Evolutionary conservation across 2,888 invertebrate species (phyloP), one percentile per base, ranked within the genome.

Genomic region (Chrysolina oricalcia): DNA sequence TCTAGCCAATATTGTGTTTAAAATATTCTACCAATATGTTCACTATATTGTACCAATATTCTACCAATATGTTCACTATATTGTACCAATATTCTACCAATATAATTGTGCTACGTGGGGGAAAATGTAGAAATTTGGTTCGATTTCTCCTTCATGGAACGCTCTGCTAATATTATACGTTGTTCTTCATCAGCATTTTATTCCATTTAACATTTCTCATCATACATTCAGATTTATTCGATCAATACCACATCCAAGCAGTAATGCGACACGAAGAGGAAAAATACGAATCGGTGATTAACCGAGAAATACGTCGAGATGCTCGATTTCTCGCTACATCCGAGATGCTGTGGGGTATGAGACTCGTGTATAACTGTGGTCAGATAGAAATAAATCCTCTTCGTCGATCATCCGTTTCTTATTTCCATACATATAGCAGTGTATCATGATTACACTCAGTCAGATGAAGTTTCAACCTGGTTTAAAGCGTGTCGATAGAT

Each of bases 231-330:
- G 21, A 53, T 53, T 13, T 53, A 53, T 53, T 53, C 53, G 53
- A 53, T 53, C 53, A 53, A 53, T 53, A 53, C 53, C 53, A 53
- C 21, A 53, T 53, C 53, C 53, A 21, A 21, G 53, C 13, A 53
- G 53, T 53, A 53, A 53, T 53, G 23, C 53, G 53, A 53, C 53
- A 53, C 53, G 13, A 53, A 53, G 17, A 53, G 53, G 53, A 13
- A 53, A 19, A 53, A 53, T 53, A 21, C 9, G 53, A 53, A 53
- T 21, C 15, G 21, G 21, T 53, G 53, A 53, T 53, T 53, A 53
- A 23, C 53, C 21, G 53, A 53, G 53, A 53, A 53, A 53, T 23
- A 23, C 53, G 53, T 21, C 23, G 15, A 23, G 53, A 21, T 53
- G 15, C 21, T 53, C 53, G 53, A 21, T 53, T 53, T 53, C 21